phyloP scores from a whole-genome alignment of 2,797 vertebrate species.

The Pogoniulus pusillus region DNA sequence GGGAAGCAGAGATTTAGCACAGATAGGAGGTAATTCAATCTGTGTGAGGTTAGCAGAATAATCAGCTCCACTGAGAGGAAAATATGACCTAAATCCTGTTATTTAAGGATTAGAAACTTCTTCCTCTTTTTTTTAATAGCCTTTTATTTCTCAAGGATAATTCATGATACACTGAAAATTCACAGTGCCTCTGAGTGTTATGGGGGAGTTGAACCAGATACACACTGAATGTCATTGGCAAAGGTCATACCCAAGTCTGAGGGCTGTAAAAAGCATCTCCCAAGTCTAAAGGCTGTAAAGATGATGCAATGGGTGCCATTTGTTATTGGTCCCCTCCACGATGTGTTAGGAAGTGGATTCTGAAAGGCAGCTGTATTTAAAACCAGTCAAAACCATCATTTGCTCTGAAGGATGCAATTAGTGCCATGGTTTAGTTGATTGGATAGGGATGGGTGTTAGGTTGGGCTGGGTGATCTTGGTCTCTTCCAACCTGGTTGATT shows the following conservation, averaged over 20 bases:
- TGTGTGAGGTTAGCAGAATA: neutral
- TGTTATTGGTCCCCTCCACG: neutral
- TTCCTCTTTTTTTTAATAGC: neutral
- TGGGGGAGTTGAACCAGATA: neutral
- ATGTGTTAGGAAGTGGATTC: neutral
- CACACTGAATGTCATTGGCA: neutral
- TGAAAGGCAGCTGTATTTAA: neutral
- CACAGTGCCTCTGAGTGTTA: neutral
- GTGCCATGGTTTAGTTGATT: too few relatives aligned
- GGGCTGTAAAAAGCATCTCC: neutral
- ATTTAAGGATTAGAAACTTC: neutral
- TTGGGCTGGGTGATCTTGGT: too few relatives aligned
- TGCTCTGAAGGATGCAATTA: too few relatives aligned
- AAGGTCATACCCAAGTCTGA: neutral
- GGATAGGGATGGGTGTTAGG: too few relatives aligned
- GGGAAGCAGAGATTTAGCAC: neutral
- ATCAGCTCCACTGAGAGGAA: neutral
- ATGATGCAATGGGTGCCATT: neutral
- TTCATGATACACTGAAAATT: neutral
- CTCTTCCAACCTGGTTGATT: too few relatives aligned
- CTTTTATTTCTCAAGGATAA: neutral
- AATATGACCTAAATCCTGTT: neutral
- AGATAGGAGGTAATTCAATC: neutral
- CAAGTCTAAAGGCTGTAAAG: neutral
- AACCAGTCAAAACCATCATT: too few relatives aligned